Evolutionary conservation across 2,113 vertebrate genomes (phyloP), one percentile per base, ranked within the genome.

Genomic region (Micromys minutus): DNA sequence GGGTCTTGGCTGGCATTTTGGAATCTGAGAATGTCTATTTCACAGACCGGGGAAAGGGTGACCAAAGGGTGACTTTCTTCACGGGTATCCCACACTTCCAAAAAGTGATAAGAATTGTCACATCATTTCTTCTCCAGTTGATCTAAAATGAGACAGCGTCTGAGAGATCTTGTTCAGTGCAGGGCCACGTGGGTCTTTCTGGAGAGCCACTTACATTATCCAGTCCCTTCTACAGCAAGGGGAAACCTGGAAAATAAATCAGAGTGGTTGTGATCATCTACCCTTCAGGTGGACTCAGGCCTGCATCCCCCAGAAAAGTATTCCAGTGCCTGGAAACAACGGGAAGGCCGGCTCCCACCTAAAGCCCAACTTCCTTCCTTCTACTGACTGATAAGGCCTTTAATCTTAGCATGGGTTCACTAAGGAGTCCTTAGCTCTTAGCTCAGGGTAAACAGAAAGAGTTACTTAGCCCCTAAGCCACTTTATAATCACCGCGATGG

Each of bases 1-100:
- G 99, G 11, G 99, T 99, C 98, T 99, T 99, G 31, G 99, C 99
- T 91, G 99, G 99, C 99, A 99, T 99, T 95, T 97, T 98, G 96
- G 79, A 93, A 74, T 93, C n/a, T 74, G 67, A 96, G 42, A 97
- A 26, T 47, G 84, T 63, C 63, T 95, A 45, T 96, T 96, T 29
- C 1, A 55, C 19, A 22, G 5, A 59, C 36, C 21, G 87, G 57
- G 81, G 61, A 80, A 79, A 79, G 42, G 39, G 17, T 52, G 88
- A 89, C 93, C 57, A 80, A 79, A 79, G 42, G 39, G 17, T 52
- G 88, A 89, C 93, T 95, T 94, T 97, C 94, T 91, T 85, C 84
- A 6, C 67, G 36, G 95, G 47, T 61, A 47, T 39, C 87, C 13
- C 45, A 87, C 34, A 91, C 88, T 94, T 93, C 94, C 57, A 55